Evolutionary conservation across 2,113 vertebrate species (phyloP).

Genomic region (Channa argus): DNA sequence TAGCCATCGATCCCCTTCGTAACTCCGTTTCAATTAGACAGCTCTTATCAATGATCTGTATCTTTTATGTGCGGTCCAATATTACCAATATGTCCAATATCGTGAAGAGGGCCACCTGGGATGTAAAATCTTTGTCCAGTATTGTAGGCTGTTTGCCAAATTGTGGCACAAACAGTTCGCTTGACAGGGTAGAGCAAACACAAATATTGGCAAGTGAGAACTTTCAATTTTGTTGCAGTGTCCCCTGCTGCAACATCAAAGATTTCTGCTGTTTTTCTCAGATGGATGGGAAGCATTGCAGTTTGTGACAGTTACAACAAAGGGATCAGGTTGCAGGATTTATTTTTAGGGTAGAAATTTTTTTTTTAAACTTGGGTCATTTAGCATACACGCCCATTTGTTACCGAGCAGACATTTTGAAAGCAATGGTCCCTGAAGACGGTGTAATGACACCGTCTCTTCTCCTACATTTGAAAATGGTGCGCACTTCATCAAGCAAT

Average conservation of each 20-base stretch:
- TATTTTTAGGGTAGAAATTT: constrained; percentile 24
- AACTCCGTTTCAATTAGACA: constrained; percentile 82
- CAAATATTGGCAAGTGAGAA: constrained; percentile 56
- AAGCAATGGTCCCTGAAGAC: constrained; percentile 50
- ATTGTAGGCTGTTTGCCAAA: constrained; percentile 39
- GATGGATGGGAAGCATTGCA: constrained; percentile 31
- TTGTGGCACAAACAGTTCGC: constrained; percentile 37
- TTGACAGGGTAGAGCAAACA: constrained; percentile 30
- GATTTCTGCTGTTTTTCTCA: constrained; percentile 17
- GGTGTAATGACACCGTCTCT: constrained; percentile 49
- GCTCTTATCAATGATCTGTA: constrained; percentile 73
- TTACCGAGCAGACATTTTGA: constrained; percentile 40
- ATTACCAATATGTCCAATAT: constrained; percentile 66
- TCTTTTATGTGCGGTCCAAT: constrained; percentile 66
- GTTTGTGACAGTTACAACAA: constrained; percentile 41
- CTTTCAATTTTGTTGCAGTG: constrained; percentile 37
- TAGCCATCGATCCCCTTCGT: constrained; percentile 77
- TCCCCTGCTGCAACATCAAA: constrained; percentile 39
- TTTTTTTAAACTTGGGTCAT: constrained; percentile 27
- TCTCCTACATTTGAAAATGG: constrained; percentile 32
- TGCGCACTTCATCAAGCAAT: constrained; percentile 14
- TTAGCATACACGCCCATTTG: constrained; percentile 39
- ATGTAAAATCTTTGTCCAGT: constrained; percentile 52
- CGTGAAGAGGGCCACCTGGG: constrained; percentile 56
- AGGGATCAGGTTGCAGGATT: constrained; percentile 39